Conservation (phyloP, 2,888 invertebrate species). For the Polymixis lichenea region DNA sequence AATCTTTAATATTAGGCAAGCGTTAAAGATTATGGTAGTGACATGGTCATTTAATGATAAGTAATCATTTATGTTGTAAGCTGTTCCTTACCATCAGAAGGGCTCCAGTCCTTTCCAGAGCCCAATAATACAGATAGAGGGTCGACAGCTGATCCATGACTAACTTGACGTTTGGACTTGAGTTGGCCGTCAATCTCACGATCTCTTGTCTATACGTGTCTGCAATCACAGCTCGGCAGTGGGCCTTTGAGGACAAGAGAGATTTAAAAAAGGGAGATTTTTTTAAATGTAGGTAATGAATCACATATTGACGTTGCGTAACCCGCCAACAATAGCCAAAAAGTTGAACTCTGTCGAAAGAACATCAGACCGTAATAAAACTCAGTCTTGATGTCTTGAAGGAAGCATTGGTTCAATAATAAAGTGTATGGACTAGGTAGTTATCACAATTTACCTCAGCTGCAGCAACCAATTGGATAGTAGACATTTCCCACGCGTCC, state of each 20-base stretch:
- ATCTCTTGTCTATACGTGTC: slow-evolving; percentile 92
- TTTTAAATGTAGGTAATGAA: not conserved
- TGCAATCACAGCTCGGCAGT: slow-evolving; percentile 95
- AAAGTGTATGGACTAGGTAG: not conserved
- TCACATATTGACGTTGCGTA: not conserved
- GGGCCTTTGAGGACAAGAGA: slow-evolving; percentile 90
- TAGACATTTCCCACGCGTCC: slow-evolving; percentile 95
- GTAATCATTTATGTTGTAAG: not conserved
- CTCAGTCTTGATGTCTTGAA: not conserved
- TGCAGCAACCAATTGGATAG: slow-evolving; percentile 94
- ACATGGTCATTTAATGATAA: not conserved
- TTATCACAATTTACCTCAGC: slow-evolving; percentile 91
- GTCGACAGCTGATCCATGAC: slow-evolving; percentile 93
- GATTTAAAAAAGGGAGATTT: not conserved
- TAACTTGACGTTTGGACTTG: slow-evolving; percentile 91
- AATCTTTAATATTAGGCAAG: not conserved
- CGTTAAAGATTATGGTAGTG: too few relatives aligned
- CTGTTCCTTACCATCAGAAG: slow-evolving; percentile 92
- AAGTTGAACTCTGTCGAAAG: not conserved
- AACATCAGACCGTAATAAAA: not conserved
- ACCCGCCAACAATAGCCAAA: not conserved
- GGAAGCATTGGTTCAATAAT: not conserved
- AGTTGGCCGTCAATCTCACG: slow-evolving; percentile 79
- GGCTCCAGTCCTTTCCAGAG: slow-evolving; percentile 94
- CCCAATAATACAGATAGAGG: slow-evolving; percentile 94